Evolutionary conservation across 2,888 invertebrate species (phyloP).

Genomic region (Rhogogaster chlorosoma): DNA sequence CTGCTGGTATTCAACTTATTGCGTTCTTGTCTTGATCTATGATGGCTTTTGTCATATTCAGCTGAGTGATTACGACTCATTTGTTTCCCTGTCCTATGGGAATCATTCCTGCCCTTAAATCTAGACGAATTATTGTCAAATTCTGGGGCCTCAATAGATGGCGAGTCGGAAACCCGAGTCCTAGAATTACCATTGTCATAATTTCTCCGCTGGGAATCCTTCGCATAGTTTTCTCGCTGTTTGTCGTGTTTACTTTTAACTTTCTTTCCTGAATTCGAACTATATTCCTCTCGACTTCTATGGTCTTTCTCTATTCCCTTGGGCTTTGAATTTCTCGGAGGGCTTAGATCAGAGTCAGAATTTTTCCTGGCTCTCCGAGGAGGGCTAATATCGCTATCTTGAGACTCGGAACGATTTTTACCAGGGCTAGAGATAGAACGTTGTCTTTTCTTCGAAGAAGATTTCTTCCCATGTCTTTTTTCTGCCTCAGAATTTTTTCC

Average conservation of each 20-base stretch:
- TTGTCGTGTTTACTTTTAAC: neutral
- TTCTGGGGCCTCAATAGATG: neutral
- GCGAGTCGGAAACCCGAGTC: neutral
- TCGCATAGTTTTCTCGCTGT: neutral
- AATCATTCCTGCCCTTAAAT: neutral
- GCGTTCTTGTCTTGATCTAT: neutral
- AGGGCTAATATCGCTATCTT: constrained; percentile 66
- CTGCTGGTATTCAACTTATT: constrained; percentile 57
- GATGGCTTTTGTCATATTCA: constrained; percentile 5
- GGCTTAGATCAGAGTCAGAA: constrained; percentile 69
- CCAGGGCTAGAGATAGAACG: constrained; percentile 73
- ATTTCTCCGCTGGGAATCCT: neutral
- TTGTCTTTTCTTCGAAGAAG: constrained; percentile 56
- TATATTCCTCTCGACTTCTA: constrained; percentile 20
- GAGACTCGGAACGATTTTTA: constrained; percentile 62
- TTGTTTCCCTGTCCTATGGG: neutral
- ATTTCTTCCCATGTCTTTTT: constrained; percentile 45
- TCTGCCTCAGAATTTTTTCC: constrained; percentile 52
- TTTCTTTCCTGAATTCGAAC: constrained; percentile 8
- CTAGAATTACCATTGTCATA: neutral
- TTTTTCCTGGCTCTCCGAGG: constrained; percentile 62
- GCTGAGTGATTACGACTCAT: neutral
- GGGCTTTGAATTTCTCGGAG: constrained; percentile 61
- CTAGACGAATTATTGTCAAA: neutral
- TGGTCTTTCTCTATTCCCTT: constrained; percentile 44